Evolutionary conservation across 1,140 invertebrate species (phyloP).

Genomic region (Euwallacea fornicatus): DNA sequence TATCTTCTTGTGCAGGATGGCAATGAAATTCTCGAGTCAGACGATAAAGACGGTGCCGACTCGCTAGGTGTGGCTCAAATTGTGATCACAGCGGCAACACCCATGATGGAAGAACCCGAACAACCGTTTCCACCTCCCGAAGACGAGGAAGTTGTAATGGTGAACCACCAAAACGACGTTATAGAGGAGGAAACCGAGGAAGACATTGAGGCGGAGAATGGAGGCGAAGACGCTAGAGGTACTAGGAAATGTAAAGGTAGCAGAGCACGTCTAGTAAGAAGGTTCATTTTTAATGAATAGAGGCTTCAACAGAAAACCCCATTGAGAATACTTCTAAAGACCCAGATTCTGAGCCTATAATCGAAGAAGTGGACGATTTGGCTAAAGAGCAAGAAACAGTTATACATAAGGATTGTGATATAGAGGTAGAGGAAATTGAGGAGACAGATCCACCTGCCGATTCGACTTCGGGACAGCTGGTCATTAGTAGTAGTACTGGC

Average conservation of each 20-base stretch:
- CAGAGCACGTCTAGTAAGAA: neutral
- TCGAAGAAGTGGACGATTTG: conserved; percentile 26
- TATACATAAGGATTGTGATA: conserved; percentile 33
- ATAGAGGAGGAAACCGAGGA: conserved; percentile 44
- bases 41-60: conserved; percentile 21
- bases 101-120: conserved; percentile 78
- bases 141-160: conserved; percentile 54
- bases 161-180: conserved; percentile 39
- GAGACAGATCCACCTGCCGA: conserved; percentile 54
- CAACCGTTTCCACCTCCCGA: conserved; percentile 63
- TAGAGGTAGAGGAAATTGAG: conserved; percentile 46
- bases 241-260: neutral
- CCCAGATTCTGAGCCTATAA: conserved; percentile 14
- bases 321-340: conserved; percentile 38
- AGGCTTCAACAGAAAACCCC: conserved; percentile 32
- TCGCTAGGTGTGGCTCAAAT: conserved; percentile 77
- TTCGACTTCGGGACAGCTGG: conserved; percentile 60
- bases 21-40: conserved; percentile 22
- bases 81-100: conserved; percentile 85
- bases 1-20: conserved; percentile 22
- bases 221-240: neutral
- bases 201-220: conserved; percentile 26
- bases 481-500: conserved; percentile 62
- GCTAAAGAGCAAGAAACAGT: conserved; percentile 10
- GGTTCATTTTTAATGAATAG: no score